Evolutionary conservation across 2,797 vertebrate species (phyloP), one percentile per base, ranked within the genome.

Genomic region (Sebastes iracundus): DNA sequence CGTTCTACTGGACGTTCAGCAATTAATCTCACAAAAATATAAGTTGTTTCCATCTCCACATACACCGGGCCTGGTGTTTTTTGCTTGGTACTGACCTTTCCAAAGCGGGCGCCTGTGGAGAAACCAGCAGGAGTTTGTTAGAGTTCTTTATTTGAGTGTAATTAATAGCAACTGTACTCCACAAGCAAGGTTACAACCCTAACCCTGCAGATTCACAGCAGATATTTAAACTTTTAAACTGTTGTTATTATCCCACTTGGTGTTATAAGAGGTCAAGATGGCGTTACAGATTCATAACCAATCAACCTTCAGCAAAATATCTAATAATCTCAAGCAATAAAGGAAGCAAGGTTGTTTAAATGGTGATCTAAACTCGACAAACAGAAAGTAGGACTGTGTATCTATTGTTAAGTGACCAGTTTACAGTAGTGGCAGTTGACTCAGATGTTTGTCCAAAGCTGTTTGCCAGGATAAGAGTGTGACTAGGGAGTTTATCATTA

Each of bases 1-100:
- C 56, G 12, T 42, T 0, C 6, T 55, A 16, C 33, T 25, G 42
- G 16, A 32, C 0, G 2, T 38, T 42, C 14, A 25, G n/a, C 46
- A 23, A 9, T 72, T 30, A 14, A 30, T 64, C 7, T 7, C 13
- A 7, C 16, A 7, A 27, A 13, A 5, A 10, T 42, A 16, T 20
- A 28, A 67, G 2, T 30, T 11, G 12, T 66, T 71, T 6, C 12
- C 10, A 11, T 16, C 64, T 5, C 2, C 11, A 49, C 13, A 25
- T 62, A 38, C 18, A 60, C 14, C 28, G 11, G 65, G 28, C 28
- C 6, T 46, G 23, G 4, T 56, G 72, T 33, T 49, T 49, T 65
- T 65, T 60, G 52, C 30, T 35, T 18, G 0, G 8, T 7, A 2
- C 58, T 76, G 81, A 85, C 87, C 83, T 89, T 87, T 85, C n/a